A percentile compares a stretch with the other conserved stretches of the same genome.
Conservation (phyloP, 2,888 invertebrate species). For the Cyaniris semiargus region DNA sequence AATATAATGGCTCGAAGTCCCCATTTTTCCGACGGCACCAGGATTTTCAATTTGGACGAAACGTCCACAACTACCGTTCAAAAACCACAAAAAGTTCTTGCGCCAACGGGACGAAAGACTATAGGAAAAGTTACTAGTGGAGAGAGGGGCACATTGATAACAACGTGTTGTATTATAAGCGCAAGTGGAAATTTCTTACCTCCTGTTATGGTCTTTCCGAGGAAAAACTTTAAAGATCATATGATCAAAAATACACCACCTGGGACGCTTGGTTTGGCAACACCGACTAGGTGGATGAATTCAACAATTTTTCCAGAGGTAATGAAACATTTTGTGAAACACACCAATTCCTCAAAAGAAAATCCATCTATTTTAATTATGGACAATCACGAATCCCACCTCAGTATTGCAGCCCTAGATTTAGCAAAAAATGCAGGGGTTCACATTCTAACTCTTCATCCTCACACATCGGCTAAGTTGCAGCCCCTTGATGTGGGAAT, state of each 20-base stretch:
- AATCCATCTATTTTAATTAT: slow-evolving; percentile 49
- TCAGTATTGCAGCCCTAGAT: slow-evolving; percentile 41
- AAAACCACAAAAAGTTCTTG: slow-evolving; percentile 45
- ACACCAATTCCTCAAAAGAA: slow-evolving; percentile 43
- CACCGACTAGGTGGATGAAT: slow-evolving; percentile 54
- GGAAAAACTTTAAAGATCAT: slow-evolving; percentile 30
- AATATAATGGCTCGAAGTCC: background rate
- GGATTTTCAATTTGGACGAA: slow-evolving; percentile 35
- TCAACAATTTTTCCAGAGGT: slow-evolving; percentile 50
- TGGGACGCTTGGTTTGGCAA: slow-evolving; percentile 51
- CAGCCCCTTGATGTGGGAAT: slow-evolving; percentile 44
- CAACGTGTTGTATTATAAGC: slow-evolving; percentile 45
- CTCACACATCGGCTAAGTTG: slow-evolving; percentile 43
- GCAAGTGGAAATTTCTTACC: slow-evolving; percentile 39
- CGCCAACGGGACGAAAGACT: slow-evolving; percentile 35
- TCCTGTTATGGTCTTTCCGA: slow-evolving; percentile 33
- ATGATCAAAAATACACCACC: slow-evolving; percentile 52
- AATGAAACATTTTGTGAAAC: slow-evolving; percentile 54
- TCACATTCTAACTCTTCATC: slow-evolving; percentile 41
- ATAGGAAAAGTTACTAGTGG: slow-evolving; percentile 39
- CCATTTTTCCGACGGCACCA: slow-evolving; percentile 1
- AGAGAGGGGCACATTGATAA: slow-evolving; percentile 46
- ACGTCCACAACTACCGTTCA: slow-evolving; percentile 33
- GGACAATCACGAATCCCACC: slow-evolving; percentile 53
- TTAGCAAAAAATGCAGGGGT: slow-evolving; percentile 41